Percentiles rank a stretch among this genome's conserved stretches.
Conservation (phyloP, 1,140 invertebrate genomes). For the Medauroidea extradentata region DNA sequence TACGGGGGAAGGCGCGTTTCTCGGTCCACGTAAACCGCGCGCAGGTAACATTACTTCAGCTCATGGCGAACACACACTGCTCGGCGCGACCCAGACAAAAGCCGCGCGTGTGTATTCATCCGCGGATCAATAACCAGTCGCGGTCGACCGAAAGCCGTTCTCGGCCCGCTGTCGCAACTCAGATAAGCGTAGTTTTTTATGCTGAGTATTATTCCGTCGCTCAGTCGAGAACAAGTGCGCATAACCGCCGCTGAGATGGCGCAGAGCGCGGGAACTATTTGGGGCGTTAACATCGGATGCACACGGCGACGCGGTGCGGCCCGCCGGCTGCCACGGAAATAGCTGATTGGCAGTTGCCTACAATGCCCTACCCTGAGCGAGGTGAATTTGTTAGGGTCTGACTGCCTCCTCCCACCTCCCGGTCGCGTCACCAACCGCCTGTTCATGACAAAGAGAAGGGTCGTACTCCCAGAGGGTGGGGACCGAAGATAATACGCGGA, state of each 20-base stretch:
- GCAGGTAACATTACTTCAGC: slow-evolving; percentile 5
- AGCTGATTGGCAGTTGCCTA: slow-evolving; percentile 25
- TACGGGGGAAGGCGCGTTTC: not conserved
- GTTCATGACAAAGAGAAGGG: slow-evolving; percentile 10
- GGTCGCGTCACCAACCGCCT: slow-evolving; percentile 11
- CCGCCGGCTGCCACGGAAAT: slow-evolving; percentile 19
- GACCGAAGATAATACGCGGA: not conserved
- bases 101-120: slow-evolving; percentile 5
- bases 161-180: too few species aligned
- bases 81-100: not conserved
- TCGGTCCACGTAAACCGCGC: not conserved
- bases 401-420: slow-evolving; percentile 15
- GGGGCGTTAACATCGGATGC: slow-evolving; percentile 23
- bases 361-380: slow-evolving; percentile 16
- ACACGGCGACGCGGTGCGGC: slow-evolving; percentile 23
- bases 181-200: too few species aligned
- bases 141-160: too few species aligned
- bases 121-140: slow-evolving; percentile 13
- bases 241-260: too few species aligned
- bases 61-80: slow-evolving; percentile 16
- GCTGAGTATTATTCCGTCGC: too few species aligned
- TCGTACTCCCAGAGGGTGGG: slow-evolving; percentile 5
- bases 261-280: slow-evolving; percentile 20
- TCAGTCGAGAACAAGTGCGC: not conserved
- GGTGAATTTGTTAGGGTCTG: slow-evolving; percentile 5